A percentile compares a stretch with the other conserved stretches of the same genome.
Evolutionary conservation across 2,113 vertebrate genomes (phyloP).

Genomic region (Coptodon rendalli): DNA sequence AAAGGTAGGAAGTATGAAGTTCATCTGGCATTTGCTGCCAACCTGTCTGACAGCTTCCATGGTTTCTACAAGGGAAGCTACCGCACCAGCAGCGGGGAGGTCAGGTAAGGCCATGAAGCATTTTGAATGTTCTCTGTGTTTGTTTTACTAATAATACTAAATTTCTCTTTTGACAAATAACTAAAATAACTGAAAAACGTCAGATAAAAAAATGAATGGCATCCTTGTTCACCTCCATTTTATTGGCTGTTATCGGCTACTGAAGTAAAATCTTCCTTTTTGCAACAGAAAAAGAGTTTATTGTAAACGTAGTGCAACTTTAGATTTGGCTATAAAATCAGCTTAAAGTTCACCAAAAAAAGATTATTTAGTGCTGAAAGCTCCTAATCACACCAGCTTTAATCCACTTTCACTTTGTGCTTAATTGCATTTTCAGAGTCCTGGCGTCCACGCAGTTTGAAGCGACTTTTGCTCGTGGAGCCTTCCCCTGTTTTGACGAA

Average conservation of each 20-base stretch:
- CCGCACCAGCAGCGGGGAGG: constrained; percentile 75
- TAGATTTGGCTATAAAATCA: background rate
- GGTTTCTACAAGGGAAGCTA: constrained; percentile 92
- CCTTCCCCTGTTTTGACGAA: constrained; percentile 91
- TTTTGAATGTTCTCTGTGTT: accelerated
- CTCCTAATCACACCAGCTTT: too few species aligned
- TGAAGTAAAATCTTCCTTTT: background rate
- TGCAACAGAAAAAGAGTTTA: background rate
- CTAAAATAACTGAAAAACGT: background rate
- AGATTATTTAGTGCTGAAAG: background rate
- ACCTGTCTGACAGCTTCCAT: constrained; percentile 79
- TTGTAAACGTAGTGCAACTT: background rate
- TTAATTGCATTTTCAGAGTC: constrained; percentile 48
- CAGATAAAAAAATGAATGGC: background rate
- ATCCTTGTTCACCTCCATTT: background rate
- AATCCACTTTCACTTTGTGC: background rate
- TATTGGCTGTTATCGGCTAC: accelerated
- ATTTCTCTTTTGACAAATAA: background rate
- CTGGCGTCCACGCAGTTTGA: constrained; percentile 88
- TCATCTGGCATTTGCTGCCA: constrained; percentile 72
- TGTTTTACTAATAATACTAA: background rate
- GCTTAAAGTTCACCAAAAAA: background rate
- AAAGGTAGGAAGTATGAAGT: constrained; percentile 70
- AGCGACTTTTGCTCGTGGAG: constrained; percentile 82
- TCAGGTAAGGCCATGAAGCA: constrained; percentile 65